Percentiles rank a stretch among this genome's conserved stretches.
phyloP scores from a whole-genome alignment of 92 coral and sea anemone genomes.

The Heliopora coerulea region DNA sequence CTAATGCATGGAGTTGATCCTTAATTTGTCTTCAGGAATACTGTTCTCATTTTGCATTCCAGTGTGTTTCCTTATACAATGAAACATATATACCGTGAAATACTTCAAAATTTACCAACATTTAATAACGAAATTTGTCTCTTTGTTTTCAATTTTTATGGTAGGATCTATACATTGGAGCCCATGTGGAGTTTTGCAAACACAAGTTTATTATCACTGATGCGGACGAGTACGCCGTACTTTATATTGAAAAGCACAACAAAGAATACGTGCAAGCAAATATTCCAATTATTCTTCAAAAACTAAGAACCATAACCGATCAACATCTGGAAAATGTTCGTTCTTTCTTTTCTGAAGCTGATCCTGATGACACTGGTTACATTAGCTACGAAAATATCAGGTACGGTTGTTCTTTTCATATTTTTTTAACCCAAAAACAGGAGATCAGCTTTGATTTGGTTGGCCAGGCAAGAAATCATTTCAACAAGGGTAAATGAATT shows the following conservation, averaged over 20 bases:
- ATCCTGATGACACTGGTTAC: conserved; percentile 62
- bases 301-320: conserved; percentile 75
- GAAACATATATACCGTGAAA: too few species aligned
- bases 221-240: conserved; percentile 96
- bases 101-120: too few species aligned
- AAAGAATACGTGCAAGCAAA: conserved; percentile 87
- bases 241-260: conserved; percentile 87
- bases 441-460: too few species aligned
- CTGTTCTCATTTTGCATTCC: too few species aligned
- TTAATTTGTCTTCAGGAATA: too few species aligned
- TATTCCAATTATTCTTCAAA: conserved; percentile 71
- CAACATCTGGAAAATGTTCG: conserved; percentile 76
- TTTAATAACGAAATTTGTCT: too few species aligned
- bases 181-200: conserved; percentile 72
- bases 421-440: too few species aligned
- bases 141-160: not conserved
- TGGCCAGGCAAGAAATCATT: too few species aligned
- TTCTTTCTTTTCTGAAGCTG: conserved; percentile 59
- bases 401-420: too few species aligned
- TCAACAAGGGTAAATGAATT: too few species aligned
- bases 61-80: too few species aligned
- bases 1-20: too few species aligned
- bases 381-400: conserved; percentile 67
- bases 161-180: conserved; percentile 92
- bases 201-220: conserved; percentile 87